phyloP scores from a whole-genome alignment of 2,797 vertebrate species.

The Amblyopsis hoosieri region DNA sequence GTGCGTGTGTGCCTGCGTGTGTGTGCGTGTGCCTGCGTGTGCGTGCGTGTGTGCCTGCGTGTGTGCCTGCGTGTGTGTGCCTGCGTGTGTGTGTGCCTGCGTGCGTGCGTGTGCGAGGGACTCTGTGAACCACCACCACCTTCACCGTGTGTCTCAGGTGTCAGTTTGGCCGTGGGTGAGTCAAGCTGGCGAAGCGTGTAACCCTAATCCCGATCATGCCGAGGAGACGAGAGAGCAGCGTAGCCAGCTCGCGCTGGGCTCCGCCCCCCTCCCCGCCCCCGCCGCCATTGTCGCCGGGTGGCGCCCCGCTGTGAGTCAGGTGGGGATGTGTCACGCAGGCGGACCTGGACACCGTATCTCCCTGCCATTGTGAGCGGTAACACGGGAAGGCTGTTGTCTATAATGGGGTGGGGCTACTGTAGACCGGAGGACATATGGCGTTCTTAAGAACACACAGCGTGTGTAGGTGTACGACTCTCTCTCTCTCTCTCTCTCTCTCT shows the following conservation, averaged over 20 bases:
- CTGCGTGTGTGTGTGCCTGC: too few relatives aligned
- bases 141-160: neutral
- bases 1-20: too few relatives aligned
- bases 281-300: constrained; percentile 34
- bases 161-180: neutral
- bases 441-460: constrained; percentile 11
- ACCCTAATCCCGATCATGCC: neutral
- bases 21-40: neutral
- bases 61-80: too few relatives aligned
- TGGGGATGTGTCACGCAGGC: constrained; percentile 64
- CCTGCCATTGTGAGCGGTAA: constrained; percentile 58
- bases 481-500: constrained; percentile 40
- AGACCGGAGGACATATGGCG: constrained; percentile 1
- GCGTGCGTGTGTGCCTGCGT: too few relatives aligned
- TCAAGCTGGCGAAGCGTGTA: neutral
- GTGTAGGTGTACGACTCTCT: constrained; percentile 17
- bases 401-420: constrained; percentile 42
- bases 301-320: constrained; percentile 42
- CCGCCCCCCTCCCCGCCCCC: neutral
- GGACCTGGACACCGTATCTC: constrained; percentile 60
- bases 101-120: too few relatives aligned
- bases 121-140: too few relatives aligned
- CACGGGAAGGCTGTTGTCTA: constrained; percentile 54
- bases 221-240: too few relatives aligned
- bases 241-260: too few relatives aligned